Percentiles rank a stretch among this genome's conserved stretches.
phyloP scores from a whole-genome alignment of 2,797 vertebrate species.

The Sciaenops ocellatus region DNA sequence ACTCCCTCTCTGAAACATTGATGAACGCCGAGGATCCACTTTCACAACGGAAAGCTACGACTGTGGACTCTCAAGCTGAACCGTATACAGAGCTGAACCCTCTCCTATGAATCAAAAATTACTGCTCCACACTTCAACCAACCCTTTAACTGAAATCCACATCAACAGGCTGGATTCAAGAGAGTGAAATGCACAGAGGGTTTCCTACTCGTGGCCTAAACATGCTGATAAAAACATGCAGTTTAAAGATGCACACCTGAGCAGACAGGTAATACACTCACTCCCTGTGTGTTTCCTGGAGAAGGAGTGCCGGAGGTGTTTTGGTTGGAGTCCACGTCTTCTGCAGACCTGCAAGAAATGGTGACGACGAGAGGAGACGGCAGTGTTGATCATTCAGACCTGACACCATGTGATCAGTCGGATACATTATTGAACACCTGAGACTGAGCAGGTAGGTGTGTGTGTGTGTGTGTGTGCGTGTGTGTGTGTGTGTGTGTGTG shows the following conservation, averaged over 20 bases:
- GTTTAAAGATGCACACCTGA: slow-evolving; percentile 6
- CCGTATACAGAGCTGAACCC: accelerated
- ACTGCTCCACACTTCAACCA: neutral
- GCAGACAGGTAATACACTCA: slow-evolving; percentile 47
- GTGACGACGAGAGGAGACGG: neutral
- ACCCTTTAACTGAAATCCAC: neutral
- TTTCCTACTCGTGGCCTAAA: too few species aligned
- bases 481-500: slow-evolving; percentile 25
- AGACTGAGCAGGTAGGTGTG: neutral
- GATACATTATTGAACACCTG: slow-evolving; percentile 69
- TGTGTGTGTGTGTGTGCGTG: slow-evolving; percentile 18
- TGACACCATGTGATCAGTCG: slow-evolving; percentile 55
- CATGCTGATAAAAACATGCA: neutral
- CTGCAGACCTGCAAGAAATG: slow-evolving; percentile 22
- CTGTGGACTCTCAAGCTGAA: neutral
- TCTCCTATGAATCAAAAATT: neutral
- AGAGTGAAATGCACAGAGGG: neutral
- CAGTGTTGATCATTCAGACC: slow-evolving; percentile 31
- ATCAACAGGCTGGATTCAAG: neutral
- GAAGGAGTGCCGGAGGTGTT: too few species aligned
- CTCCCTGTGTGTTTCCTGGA: slow-evolving; percentile 1
- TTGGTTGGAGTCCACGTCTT: slow-evolving; percentile 17
- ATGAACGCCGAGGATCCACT: slow-evolving; percentile 70
- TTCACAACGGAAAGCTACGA: slow-evolving; percentile 53
- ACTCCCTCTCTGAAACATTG: slow-evolving; percentile 76